Evolutionary conservation across 2,113 vertebrate species (phyloP), one percentile per base, ranked within the genome.

Genomic region (Anguilla rostrata): DNA sequence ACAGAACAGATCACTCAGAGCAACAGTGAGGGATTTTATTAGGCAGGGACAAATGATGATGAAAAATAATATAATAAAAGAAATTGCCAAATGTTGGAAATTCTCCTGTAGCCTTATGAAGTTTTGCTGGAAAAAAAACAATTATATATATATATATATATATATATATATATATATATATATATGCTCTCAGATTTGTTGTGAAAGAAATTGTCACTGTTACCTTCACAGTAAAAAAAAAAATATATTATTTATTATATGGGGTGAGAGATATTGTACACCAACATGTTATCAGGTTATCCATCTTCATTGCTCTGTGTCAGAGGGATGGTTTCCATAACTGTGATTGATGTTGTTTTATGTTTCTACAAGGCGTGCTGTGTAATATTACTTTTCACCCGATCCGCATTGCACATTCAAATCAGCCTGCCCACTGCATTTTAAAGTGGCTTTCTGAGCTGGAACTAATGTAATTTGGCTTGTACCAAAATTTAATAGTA

Each of bases 311-410:
- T 49, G 40, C 40, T 82, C 22, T 46, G 16, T 82, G 81, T 82
- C 40, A 82, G 81, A 43, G 81, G 81, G 81, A 82, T 14, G 40
- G 81, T 22, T 82, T 43, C 81, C 81, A 41, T 82, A 82, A 82
- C 43, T 46, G 22, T 82, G 81, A 82, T 82, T 82, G 81, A 82
- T 82, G 81, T 43, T 82, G 81, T 82, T 82, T 46, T 16, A 82
- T 82, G 43, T 82, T 43, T n/a, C 39, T 82, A n/a, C 81, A 82
- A 82, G 41, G 11, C 41, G 15, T 71, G 63, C 63, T n/a, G 63
- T 71, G 63, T 71, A 71, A 71, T 71, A 71, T 26, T 71, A n/a
- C 63, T 71, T 71, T 71, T 71, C 5, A n/a, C 26, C 5, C 22
- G 63, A 71, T n/a, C 9, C 22, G 26, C 63, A n/a, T n/a, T 20